A percentile compares a stretch with the other conserved stretches of the same genome.
Evolutionary conservation across 2,888 invertebrate genomes (phyloP).

Genomic region (Nesidiocoris tenuis): DNA sequence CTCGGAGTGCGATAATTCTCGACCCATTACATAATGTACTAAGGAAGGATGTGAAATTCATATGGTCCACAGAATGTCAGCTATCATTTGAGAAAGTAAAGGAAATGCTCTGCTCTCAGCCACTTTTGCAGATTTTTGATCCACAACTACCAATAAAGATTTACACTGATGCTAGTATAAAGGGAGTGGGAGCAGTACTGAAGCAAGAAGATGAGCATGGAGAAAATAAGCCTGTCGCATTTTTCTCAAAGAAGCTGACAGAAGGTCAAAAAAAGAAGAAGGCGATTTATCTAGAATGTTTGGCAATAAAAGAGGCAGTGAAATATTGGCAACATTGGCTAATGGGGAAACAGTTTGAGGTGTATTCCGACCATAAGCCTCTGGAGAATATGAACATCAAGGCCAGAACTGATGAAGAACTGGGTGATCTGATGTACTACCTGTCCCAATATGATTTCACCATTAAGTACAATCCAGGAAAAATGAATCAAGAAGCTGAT

Average conservation of each 20-base stretch:
- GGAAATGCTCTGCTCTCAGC: slow-evolving; percentile 49
- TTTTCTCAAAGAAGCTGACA: slow-evolving; percentile 47
- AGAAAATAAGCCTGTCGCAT: slow-evolving; percentile 30
- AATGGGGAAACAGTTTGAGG: slow-evolving; percentile 13
- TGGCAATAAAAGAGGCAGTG: slow-evolving; percentile 45
- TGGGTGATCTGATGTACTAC: slow-evolving; percentile 49
- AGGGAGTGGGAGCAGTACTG: slow-evolving; percentile 50
- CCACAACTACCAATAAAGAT: slow-evolving; percentile 50
- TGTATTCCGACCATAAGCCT: slow-evolving; percentile 45
- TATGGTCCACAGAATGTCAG: slow-evolving; percentile 39
- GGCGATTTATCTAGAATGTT: slow-evolving; percentile 44
- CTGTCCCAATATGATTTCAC: slow-evolving; percentile 49
- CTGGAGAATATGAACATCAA: slow-evolving; percentile 48
- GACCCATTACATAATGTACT: slow-evolving; percentile 42
- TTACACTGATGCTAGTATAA: slow-evolving; percentile 51
- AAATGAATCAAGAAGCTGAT: slow-evolving; percentile 49
- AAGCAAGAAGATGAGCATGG: slow-evolving; percentile 46
- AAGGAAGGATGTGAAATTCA: slow-evolving; percentile 41
- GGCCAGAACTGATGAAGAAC: slow-evolving; percentile 48
- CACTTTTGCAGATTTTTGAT: slow-evolving; percentile 51
- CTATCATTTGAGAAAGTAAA: slow-evolving; percentile 32
- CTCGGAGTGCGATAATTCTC: slow-evolving; percentile 18
- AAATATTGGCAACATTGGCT: slow-evolving; percentile 45
- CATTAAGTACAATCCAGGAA: slow-evolving; percentile 48
- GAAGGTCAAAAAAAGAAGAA: slow-evolving; percentile 42